phyloP scores from a whole-genome alignment of 1,140 invertebrate species.

The Cotesia glomerata region DNA sequence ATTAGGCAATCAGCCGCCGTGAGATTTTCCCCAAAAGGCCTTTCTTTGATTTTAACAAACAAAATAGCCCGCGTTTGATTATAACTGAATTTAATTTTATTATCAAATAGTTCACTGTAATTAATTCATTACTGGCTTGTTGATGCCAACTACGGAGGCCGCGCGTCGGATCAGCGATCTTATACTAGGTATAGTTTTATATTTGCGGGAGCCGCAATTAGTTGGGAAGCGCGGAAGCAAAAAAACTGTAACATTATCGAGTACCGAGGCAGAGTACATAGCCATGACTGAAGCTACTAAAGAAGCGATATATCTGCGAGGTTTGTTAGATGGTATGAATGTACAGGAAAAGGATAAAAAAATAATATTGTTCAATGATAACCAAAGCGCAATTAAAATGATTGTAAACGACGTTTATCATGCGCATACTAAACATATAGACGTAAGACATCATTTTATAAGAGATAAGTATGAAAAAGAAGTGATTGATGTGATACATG shows the following conservation, averaged over 20 bases:
- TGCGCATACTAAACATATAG: slow-evolving; percentile 56
- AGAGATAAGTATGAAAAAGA: slow-evolving; percentile 8
- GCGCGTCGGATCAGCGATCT: neutral
- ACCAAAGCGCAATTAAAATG: slow-evolving; percentile 51
- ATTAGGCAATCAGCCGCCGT: too few species aligned
- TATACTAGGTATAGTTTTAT: neutral
- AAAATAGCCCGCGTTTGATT: too few species aligned
- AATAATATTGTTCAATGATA: slow-evolving; percentile 42
- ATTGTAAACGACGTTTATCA: slow-evolving; percentile 48
- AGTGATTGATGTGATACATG: slow-evolving; percentile 21
- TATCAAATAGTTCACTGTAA: too few species aligned
- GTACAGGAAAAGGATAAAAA: neutral
- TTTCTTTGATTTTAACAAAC: too few species aligned
- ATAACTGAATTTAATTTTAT: too few species aligned
- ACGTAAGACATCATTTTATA: slow-evolving; percentile 48
- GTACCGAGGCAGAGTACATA: slow-evolving; percentile 58
- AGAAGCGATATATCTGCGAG: slow-evolving; percentile 47
- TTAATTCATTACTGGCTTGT: too few species aligned
- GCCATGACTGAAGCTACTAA: slow-evolving; percentile 43
- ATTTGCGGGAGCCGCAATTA: neutral
- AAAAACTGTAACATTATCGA: slow-evolving; percentile 18
- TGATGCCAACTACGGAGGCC: too few species aligned
- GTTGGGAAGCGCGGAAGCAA: slow-evolving; percentile 2
- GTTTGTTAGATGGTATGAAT: slow-evolving; percentile 33
- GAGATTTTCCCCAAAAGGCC: too few species aligned